Percentiles rank a stretch among this genome's conserved stretches.
These are phyloP conservation scores for Misgurnus anguillicaudatus DNA, from an alignment of 2,113 vertebrate genomes.

Conservation along the genomic window DNA sequence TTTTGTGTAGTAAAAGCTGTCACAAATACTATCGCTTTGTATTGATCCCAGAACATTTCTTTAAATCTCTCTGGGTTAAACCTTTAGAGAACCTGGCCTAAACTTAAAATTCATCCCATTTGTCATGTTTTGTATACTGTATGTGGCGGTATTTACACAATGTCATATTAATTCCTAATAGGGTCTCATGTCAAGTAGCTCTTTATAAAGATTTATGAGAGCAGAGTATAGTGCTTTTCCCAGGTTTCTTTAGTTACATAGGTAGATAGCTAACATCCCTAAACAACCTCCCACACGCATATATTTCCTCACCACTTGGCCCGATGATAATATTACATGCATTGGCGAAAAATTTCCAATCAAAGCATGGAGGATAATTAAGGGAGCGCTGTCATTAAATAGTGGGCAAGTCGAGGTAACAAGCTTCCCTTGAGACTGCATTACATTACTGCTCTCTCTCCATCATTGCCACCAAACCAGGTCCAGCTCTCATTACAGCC, in stretches of 20 bases:
- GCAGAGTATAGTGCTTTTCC: conserved; percentile 29
- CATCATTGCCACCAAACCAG: conserved; percentile 6
- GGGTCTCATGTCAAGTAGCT: conserved; percentile 2
- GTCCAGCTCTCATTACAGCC: conserved; percentile 50
- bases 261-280: conserved; percentile 45
- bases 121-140: conserved; percentile 16
- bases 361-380: conserved; percentile 68
- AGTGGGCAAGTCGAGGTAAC: conserved; percentile 64
- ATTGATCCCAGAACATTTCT: neutral
- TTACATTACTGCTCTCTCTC: conserved; percentile 41
- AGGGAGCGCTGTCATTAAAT: conserved; percentile 63
- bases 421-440: conserved; percentile 59
- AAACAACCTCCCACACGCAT: conserved; percentile 40
- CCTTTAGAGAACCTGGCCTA: conserved; percentile 29
- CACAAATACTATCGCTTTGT: too few species aligned
- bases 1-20: too few species aligned
- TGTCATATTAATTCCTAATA: conserved; percentile 38
- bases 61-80: conserved; percentile 24
- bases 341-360: conserved; percentile 63
- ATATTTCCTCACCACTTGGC: conserved; percentile 35
- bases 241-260: conserved; percentile 46
- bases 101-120: conserved; percentile 14
- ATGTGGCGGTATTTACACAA: neutral
- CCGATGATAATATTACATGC: conserved; percentile 66
- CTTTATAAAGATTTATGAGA: conserved; percentile 49